These are phyloP conservation scores for Engystomops pustulosus DNA, from an alignment of 2,113 vertebrate genomes.

Conservation along the genomic window DNA sequence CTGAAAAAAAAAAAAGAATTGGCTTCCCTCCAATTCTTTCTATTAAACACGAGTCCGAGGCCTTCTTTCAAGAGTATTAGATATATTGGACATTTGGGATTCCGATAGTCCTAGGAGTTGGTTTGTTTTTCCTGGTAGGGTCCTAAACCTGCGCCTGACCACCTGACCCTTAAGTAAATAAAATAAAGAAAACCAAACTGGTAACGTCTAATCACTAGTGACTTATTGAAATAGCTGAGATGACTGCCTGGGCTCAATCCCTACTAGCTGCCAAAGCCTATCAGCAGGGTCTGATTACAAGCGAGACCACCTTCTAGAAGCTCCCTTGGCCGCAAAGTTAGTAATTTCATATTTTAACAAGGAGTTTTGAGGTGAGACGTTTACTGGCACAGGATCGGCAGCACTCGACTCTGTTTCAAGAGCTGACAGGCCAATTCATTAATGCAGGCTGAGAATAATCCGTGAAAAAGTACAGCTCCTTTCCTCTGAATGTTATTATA, in stretches of 20 bases:
- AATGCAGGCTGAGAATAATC: constrained; percentile 3
- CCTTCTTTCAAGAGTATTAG: constrained; percentile 54
- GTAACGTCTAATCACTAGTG: constrained; percentile 67
- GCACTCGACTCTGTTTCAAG: constrained; percentile 56
- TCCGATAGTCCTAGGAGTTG: neutral
- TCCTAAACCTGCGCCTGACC: constrained; percentile 24
- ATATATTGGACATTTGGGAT: constrained; percentile 61
- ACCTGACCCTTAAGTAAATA: constrained; percentile 50
- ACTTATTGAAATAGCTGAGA: constrained; percentile 67
- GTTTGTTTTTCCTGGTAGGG: constrained; percentile 55
- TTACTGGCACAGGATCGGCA: constrained; percentile 54
- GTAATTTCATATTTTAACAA: constrained; percentile 23
- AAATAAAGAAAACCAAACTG: constrained; percentile 59
- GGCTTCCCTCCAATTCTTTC: constrained; percentile 41
- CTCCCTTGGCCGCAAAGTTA: constrained; percentile 40
- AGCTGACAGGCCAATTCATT: constrained; percentile 61
- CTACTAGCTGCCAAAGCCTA: constrained; percentile 63
- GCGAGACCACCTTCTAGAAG: constrained; percentile 63
- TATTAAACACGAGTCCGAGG: constrained; percentile 28
- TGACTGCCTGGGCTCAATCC: constrained; percentile 63
- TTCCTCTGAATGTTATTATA: constrained; percentile 40
- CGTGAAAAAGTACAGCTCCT: constrained; percentile 32
- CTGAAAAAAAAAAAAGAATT: constrained; percentile 10
- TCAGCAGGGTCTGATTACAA: constrained; percentile 62
- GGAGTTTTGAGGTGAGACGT: constrained; percentile 61